Base-by-base conservation (phyloP, 2,113 vertebrate species). In the Todiramphus chloris region DNA sequence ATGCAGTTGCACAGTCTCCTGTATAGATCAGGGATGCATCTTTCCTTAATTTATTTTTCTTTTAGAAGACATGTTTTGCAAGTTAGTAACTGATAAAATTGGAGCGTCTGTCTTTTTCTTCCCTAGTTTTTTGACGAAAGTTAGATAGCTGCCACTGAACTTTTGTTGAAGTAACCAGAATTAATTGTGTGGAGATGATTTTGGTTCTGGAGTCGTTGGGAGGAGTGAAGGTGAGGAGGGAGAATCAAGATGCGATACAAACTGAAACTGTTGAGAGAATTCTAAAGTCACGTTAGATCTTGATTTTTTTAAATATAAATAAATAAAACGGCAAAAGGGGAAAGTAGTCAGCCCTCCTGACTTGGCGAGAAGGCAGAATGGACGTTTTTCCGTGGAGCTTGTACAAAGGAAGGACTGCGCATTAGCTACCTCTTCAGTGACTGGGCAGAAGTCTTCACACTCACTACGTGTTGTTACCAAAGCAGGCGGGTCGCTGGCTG, bases 381-480 rank as follows among this genome's bases (percentile, higher is more conserved):
- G 96, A 96, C 90, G 82, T 86, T 96, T 97, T 97, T 96, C 91
- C 63, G 94, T 87, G 62, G 88, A 59, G 83, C 90, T 13, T 96
- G 96, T 97, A 95, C 93, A 94, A 95, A 53, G 74, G 94, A 95
- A 83, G 97, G 98, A 97, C 96, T 78, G 84, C 91, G 91, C 97
- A 95, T 95, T 87, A 98, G 97, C 97, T 98, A 98, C 98, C 98
- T 98, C 98, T 98, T 97, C 96, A 97, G 95, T 96, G 97, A 97
- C 97, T 95, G 97, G 97, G 97, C 96, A 87, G 63, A 94, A 93
- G 93, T 96, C 97, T 95, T 94, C 88, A 94, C 79, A 93, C 97
- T 94, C 79, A 95, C 97, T 94, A 93, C 95, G 84, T 55, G n/a
- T 95, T 64, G 80, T 92, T 89, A 96, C 97, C 96, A 97, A 98